Evolutionary conservation across 2,888 invertebrate genomes (phyloP).

Genomic region (Calephelis perditalis): DNA sequence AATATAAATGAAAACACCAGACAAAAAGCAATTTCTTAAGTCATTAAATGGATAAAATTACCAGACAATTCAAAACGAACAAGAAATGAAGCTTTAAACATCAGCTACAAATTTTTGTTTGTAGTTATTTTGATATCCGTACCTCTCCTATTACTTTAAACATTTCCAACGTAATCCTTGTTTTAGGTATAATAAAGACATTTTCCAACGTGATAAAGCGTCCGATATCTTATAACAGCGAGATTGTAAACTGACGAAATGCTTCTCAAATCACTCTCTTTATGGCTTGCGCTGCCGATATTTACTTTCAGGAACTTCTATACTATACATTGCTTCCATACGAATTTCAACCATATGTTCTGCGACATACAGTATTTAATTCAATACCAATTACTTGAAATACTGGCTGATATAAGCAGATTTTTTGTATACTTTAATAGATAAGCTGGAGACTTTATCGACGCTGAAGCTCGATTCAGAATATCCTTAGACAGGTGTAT

Average conservation of each 20-base stretch:
- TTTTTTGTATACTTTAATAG: conserved; percentile 11
- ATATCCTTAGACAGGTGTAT: neutral
- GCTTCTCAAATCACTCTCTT: conserved; percentile 62
- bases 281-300: conserved; percentile 55
- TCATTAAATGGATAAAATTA: neutral
- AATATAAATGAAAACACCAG: neutral
- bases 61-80: neutral
- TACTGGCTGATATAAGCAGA: conserved; percentile 43
- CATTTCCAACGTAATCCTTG: conserved; percentile 29
- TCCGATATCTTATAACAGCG: conserved; percentile 64
- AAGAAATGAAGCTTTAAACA: neutral
- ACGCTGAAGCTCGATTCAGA: conserved; percentile 7
- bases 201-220: conserved; percentile 58
- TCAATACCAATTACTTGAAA: conserved; percentile 25
- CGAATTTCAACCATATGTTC: conserved; percentile 36
- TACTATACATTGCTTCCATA: conserved; percentile 25
- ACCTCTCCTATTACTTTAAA: conserved; percentile 8
- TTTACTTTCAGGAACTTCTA: conserved; percentile 49
- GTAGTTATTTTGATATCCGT: conserved; percentile 10
- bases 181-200: conserved; percentile 52
- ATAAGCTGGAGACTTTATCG: conserved; percentile 11
- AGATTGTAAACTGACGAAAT: conserved; percentile 62
- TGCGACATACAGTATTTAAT: conserved; percentile 32
- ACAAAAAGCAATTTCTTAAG: neutral
- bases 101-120: conserved; percentile 7